A percentile compares a stretch with the other conserved stretches of the same genome.
Evolutionary conservation across 2,113 vertebrate genomes (phyloP).

Genomic region (Ctenodactylus gundi): DNA sequence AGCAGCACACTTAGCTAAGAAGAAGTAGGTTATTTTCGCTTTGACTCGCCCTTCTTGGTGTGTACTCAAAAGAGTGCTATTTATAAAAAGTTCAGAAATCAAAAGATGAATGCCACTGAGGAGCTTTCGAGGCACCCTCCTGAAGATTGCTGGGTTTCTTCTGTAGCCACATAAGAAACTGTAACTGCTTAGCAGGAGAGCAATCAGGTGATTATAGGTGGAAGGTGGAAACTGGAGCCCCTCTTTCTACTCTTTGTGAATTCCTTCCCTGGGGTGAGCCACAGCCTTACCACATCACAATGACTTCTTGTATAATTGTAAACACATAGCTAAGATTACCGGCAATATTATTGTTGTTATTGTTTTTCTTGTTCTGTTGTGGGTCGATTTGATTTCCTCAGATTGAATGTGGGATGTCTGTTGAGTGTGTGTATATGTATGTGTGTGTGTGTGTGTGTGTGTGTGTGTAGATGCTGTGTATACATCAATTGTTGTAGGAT

Average conservation of each 20-base stretch:
- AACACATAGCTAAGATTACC: not conserved
- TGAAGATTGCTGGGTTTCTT: not conserved
- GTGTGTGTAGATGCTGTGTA: not conserved
- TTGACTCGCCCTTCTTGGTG: constrained; percentile 52
- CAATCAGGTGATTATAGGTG: rapidly evolving
- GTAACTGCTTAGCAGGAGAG: not conserved
- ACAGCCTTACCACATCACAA: not conserved
- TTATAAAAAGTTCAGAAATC: constrained; percentile 40
- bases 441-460: not conserved
- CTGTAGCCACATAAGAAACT: not conserved
- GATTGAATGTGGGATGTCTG: not conserved
- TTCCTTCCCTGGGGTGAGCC: not conserved
- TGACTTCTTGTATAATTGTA: not conserved
- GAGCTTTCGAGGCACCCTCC: constrained; percentile 52
- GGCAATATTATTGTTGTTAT: not conserved
- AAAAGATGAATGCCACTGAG: not conserved
- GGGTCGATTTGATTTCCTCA: constrained; percentile 25
- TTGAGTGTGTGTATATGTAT: no score
- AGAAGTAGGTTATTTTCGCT: constrained; percentile 60
- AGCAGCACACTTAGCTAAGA: not conserved
- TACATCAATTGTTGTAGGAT: not conserved
- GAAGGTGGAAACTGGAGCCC: not conserved
- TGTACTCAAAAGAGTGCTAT: constrained; percentile 9
- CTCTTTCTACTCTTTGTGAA: not conserved
- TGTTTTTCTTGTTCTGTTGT: not conserved